Evolutionary conservation across 2,888 invertebrate species (phyloP), one percentile per base, ranked within the genome.

Genomic region (Limnephilus auricula): DNA sequence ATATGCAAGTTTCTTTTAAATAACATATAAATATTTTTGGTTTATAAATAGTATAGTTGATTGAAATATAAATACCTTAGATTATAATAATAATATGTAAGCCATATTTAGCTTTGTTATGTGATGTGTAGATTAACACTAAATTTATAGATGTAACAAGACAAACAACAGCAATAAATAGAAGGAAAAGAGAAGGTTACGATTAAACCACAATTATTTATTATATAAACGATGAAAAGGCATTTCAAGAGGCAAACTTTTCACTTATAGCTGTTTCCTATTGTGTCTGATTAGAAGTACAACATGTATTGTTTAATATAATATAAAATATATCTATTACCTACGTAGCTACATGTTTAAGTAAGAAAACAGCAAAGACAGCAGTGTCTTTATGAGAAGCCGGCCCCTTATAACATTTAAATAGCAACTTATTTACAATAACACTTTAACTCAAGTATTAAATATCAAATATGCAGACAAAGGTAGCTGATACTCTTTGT

Each of bases 21-120:
- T 87, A 87, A 87, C 87, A 87, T 78, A 32, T 87, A 87, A 87
- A 87, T 87, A 87, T 87, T 87, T 87, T 87, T 87, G 87, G 87
- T 87, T 87, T 87, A 32, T 31, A 65, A 45, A 87, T 65, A 87
- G 87, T 78, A 85, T 37, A 87, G 32, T 78, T 65, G 65, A 32
- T 78, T 65, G 45, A 37, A 31, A 31, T 78, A 78, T 65, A 50
- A 87, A 45, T 86, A 82, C 18, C 87, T 87, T 87, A 87, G 25
- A 18, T 65, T 87, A 32, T 31, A 78, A 65, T 25, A 87, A 65
- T 78, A 87, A 65, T 78, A 87, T 31, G 78, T 65, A 79, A 65
- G 87, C 84, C 37, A 84, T 84, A 40, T 84, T 84, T 34, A 85
- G 40, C 85, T 45, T 85, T 45, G 40, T 30, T 40, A 45, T 84